phyloP scores from a whole-genome alignment of 2,113 vertebrate genomes.

The Muntiacus muntjak region DNA sequence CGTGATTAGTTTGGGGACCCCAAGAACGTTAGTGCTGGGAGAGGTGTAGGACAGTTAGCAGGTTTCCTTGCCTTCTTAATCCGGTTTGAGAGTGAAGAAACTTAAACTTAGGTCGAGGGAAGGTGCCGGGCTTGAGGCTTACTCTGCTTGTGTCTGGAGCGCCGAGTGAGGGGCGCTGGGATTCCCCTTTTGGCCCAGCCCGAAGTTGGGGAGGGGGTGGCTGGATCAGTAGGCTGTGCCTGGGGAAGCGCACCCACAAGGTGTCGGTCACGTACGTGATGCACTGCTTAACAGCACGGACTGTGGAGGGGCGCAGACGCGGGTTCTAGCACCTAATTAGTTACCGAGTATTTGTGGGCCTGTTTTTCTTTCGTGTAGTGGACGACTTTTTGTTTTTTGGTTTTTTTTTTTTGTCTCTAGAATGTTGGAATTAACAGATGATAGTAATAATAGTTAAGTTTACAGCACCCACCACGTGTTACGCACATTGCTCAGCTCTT shows the following conservation, averaged over 20 bases:
- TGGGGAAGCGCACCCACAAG: background rate
- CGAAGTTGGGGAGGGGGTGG: background rate
- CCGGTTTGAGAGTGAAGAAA: background rate
- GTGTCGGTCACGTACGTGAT: too few relatives aligned
- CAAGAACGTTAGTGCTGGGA: accelerated
- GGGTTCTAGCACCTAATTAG: background rate
- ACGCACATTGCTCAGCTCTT: background rate
- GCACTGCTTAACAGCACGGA: background rate
- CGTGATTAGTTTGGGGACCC: background rate
- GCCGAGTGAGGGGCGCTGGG: background rate
- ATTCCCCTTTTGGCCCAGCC: background rate
- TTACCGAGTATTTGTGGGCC: background rate
- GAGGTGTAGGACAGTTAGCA: background rate
- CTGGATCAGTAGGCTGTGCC: background rate
- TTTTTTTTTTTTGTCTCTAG: accelerated
- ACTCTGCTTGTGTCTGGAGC: background rate
- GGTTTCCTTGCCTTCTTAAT: accelerated
- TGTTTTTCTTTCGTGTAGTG: accelerated
- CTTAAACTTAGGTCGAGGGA: accelerated
- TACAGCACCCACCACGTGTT: accelerated
- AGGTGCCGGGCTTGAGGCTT: background rate
- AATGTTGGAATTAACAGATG: background rate
- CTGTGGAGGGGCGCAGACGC: background rate
- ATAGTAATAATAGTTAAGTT: background rate
- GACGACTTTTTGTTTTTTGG: too few relatives aligned